Conservation (phyloP, 2,888 invertebrate species). For the Elmis aenea region DNA sequence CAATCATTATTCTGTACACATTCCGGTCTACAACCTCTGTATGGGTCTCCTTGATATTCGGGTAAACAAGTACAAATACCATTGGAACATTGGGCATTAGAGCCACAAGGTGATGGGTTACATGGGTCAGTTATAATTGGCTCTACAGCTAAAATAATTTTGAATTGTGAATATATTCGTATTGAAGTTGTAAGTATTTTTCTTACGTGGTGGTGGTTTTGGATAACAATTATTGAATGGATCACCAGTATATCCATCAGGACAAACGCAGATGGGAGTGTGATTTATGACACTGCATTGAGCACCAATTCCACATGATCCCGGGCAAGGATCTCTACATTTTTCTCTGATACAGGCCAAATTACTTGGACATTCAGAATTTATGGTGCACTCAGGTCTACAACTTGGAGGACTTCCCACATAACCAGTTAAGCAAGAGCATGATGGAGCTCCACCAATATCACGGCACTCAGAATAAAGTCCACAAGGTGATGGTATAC, state of each 20-base stretch:
- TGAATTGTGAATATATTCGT: too few species aligned
- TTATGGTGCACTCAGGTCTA: constrained; percentile 69
- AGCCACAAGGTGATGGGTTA: constrained; percentile 61
- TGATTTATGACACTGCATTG: constrained; percentile 69
- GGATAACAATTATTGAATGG: constrained; percentile 64
- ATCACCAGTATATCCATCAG: constrained; percentile 65
- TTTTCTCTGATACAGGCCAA: constrained; percentile 67
- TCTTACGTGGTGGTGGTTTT: constrained; percentile 45
- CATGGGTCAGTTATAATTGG: constrained; percentile 49
- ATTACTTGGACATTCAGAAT: constrained; percentile 65
- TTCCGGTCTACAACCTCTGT: constrained; percentile 72
- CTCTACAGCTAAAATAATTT: constrained; percentile 42
- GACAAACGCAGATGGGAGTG: constrained; percentile 69
- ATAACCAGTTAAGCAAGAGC: constrained; percentile 63
- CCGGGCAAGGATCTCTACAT: constrained; percentile 71
- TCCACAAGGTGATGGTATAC: constrained; percentile 67
- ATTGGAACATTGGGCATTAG: constrained; percentile 65
- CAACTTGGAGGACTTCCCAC: constrained; percentile 71
- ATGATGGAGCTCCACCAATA: constrained; percentile 51
- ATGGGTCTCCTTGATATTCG: constrained; percentile 74
- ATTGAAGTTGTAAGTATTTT: too few species aligned
- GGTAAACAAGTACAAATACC: constrained; percentile 67
- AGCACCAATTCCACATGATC: constrained; percentile 67
- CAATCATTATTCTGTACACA: constrained; percentile 75
- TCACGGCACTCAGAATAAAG: constrained; percentile 56